These are phyloP conservation scores for Mellilla xanthometata DNA, from an alignment of 2,888 invertebrate species.

Conservation along the genomic window DNA sequence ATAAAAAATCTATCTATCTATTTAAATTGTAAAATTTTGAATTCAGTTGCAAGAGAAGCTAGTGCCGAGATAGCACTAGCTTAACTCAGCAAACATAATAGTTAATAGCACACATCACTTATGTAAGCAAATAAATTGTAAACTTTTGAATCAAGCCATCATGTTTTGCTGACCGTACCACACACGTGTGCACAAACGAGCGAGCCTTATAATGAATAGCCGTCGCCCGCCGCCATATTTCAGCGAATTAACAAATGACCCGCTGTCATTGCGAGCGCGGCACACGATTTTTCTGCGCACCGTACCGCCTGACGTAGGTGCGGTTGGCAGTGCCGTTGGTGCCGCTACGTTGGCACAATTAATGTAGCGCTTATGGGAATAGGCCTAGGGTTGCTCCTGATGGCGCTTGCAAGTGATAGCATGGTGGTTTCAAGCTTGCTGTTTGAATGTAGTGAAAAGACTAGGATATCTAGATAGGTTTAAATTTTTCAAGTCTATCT, in stretches of 20 bases:
- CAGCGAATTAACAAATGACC: constrained; percentile 81
- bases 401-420: background rate
- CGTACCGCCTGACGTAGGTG: constrained; percentile 76
- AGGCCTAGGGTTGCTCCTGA: constrained; percentile 24
- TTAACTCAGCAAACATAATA: too few relatives aligned
- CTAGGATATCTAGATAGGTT: too few relatives aligned
- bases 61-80: too few relatives aligned
- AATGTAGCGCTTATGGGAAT: constrained; percentile 51
- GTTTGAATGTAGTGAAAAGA: too few relatives aligned
- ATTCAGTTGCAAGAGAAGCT: too few relatives aligned
- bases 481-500: too few relatives aligned
- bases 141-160: too few relatives aligned
- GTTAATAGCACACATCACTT: too few relatives aligned
- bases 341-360: constrained; percentile 44
- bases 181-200: constrained; percentile 79
- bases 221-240: constrained; percentile 78
- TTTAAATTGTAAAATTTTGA: too few relatives aligned
- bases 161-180: constrained; percentile 49
- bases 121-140: too few relatives aligned
- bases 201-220: constrained; percentile 78
- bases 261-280: constrained; percentile 70
- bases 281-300: constrained; percentile 78
- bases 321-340: constrained; percentile 54
- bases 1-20: too few relatives aligned
- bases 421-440: too few relatives aligned